A percentile compares a stretch with the other conserved stretches of the same genome.
phyloP scores from a whole-genome alignment of 2,888 invertebrate species.

The Drosophila buzzatii region DNA sequence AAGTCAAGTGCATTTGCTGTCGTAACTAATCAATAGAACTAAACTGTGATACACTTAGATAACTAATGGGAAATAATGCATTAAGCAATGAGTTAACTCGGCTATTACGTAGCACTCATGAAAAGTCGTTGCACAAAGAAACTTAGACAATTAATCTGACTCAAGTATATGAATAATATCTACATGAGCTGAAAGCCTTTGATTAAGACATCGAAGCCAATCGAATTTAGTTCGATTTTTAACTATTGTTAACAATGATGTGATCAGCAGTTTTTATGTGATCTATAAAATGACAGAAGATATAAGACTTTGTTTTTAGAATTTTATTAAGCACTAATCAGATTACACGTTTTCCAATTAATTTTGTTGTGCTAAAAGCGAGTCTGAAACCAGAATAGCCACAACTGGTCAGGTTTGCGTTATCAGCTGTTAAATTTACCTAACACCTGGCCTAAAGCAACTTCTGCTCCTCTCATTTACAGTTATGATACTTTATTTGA shows the following conservation, averaged over 20 bases:
- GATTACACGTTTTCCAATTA: not conserved
- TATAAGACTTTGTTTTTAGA: not conserved
- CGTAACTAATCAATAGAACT: constrained; percentile 5
- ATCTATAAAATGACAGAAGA: not conserved
- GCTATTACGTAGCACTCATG: not conserved
- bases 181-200: not conserved
- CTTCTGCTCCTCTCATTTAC: not conserved
- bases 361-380: not conserved
- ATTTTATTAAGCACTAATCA: not conserved
- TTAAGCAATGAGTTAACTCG: not conserved
- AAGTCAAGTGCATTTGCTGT: constrained; percentile 3
- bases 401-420: not conserved
- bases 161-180: no score
- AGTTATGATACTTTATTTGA: not conserved
- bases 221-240: not conserved
- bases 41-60: not conserved
- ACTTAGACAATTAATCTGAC: not conserved
- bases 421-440: not conserved
- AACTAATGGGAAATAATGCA: not conserved
- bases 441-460: not conserved
- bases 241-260: not conserved
- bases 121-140: not conserved
- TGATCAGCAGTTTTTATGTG: not conserved
- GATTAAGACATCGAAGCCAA: not conserved
- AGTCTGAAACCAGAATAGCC: constrained; percentile 2